A percentile compares a stretch with the other conserved stretches of the same genome.
These are phyloP conservation scores for Littorina saxatilis DNA, from an alignment of 1,140 invertebrate genomes.

Conservation along the genomic window DNA sequence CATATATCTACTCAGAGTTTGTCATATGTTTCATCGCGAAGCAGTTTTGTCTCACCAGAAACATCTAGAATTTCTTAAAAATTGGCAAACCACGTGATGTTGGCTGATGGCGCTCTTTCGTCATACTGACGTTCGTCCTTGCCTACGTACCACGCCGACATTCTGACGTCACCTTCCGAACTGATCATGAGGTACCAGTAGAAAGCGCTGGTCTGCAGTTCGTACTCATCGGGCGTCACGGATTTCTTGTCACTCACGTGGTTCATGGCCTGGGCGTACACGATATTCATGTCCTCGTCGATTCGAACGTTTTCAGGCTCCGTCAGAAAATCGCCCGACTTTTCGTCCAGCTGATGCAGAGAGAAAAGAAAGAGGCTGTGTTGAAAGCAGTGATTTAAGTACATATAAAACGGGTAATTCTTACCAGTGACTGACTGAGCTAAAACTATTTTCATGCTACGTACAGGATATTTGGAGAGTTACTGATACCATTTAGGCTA, in stretches of 20 bases:
- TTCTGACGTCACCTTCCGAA: constrained; percentile 42
- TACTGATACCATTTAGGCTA: too few relatives aligned
- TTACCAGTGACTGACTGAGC: too few relatives aligned
- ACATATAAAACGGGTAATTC: too few relatives aligned
- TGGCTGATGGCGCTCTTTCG: constrained; percentile 36
- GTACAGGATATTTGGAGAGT: too few relatives aligned
- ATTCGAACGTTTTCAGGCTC: constrained; percentile 43
- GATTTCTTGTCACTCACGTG: constrained; percentile 47
- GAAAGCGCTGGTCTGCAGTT: constrained; percentile 41
- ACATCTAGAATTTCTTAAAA: too few relatives aligned
- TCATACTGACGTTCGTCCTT: constrained; percentile 36
- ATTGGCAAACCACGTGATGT: constrained; percentile 48
- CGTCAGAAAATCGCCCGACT: constrained; percentile 22
- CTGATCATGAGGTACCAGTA: constrained; percentile 43
- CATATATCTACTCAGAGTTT: too few relatives aligned
- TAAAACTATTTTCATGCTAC: too few relatives aligned
- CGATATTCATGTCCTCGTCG: constrained; percentile 25
- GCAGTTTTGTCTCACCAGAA: too few relatives aligned
- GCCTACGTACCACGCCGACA: constrained; percentile 42
- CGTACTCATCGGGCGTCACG: constrained; percentile 40
- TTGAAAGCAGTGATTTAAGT: neutral
- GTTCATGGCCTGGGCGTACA: constrained; percentile 47
- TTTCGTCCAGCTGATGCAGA: constrained; percentile 21
- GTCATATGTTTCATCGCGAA: too few relatives aligned
- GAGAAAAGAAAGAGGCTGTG: neutral